A percentile compares a stretch with the other conserved stretches of the same genome.
Evolutionary conservation across 2,113 vertebrate genomes (phyloP).

Genomic region (Emydura subglobosa): DNA sequence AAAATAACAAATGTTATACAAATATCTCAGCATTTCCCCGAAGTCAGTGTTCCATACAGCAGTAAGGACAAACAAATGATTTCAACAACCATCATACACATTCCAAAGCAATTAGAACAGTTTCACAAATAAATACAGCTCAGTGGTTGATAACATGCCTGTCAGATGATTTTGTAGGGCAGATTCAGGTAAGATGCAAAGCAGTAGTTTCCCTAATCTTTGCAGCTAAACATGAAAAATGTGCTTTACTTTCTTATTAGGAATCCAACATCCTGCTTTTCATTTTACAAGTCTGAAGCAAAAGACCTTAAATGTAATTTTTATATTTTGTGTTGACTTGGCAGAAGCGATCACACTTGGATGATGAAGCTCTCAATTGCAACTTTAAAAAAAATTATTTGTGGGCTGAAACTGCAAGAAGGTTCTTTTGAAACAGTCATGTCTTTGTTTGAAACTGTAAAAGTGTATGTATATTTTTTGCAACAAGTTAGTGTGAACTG

Average conservation of each 20-base stretch:
- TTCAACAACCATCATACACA: constrained; percentile 43
- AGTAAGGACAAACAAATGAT: neutral
- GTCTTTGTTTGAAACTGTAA: neutral
- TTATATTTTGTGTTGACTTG: neutral
- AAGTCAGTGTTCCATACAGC: neutral
- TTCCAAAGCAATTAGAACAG: constrained; percentile 66
- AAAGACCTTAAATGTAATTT: neutral
- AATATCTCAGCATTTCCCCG: neutral
- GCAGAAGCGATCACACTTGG: neutral
- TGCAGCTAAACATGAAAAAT: neutral
- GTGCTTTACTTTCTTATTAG: neutral
- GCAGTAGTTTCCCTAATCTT: neutral
- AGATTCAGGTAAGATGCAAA: constrained; percentile 39
- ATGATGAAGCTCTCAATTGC: neutral
- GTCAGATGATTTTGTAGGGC: constrained; percentile 34
- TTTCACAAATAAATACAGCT: constrained; percentile 54
- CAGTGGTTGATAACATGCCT: constrained; percentile 62
- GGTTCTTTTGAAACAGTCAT: neutral
- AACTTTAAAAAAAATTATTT: neutral
- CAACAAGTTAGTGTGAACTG: neutral
- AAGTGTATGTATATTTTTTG: neutral
- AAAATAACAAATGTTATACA: neutral
- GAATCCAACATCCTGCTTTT: neutral
- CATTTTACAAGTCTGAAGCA: neutral
- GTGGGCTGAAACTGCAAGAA: neutral